Percentiles rank a stretch among this genome's conserved stretches.
phyloP scores from a whole-genome alignment of 2,113 vertebrate species.

The Erythrolamprus reginae region DNA sequence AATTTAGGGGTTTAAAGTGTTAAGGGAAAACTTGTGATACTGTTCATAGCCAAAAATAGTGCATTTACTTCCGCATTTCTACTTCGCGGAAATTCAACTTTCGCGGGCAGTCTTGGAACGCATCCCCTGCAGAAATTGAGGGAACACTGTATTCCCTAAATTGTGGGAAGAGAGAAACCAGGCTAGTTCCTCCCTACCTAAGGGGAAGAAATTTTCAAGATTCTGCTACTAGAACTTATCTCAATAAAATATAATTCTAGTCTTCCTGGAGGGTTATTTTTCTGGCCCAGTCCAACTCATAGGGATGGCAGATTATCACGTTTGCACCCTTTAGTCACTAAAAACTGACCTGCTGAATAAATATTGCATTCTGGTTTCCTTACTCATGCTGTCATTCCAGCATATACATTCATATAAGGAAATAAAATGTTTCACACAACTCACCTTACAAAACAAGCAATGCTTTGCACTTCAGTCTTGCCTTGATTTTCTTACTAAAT shows the following conservation, averaged over 20 bases:
- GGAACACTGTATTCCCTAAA: too few relatives aligned
- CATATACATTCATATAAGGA: neutral
- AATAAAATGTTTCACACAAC: neutral
- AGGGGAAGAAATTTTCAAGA: too few relatives aligned
- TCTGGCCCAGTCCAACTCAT: neutral
- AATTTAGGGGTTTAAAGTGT: too few relatives aligned
- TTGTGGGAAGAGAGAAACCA: too few relatives aligned
- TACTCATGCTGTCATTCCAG: neutral
- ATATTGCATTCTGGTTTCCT: neutral
- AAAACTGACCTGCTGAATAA: neutral
- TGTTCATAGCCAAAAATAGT: too few relatives aligned
- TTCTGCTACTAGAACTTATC: too few relatives aligned
- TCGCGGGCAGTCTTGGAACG: too few relatives aligned
- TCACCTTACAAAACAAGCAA: neutral
- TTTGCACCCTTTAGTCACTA: neutral
- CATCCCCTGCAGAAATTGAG: too few relatives aligned
- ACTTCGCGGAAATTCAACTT: too few relatives aligned
- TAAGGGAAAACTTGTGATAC: too few relatives aligned
- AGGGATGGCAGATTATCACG: neutral
- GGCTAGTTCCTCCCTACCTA: too few relatives aligned
- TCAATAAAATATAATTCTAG: neutral
- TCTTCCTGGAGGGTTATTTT: neutral
- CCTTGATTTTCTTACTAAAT: neutral
- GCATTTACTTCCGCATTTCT: too few relatives aligned
- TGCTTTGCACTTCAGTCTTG: neutral